These are phyloP conservation scores for Eurypyga helias DNA, from an alignment of 2,113 vertebrate species.

Conservation along the genomic window DNA sequence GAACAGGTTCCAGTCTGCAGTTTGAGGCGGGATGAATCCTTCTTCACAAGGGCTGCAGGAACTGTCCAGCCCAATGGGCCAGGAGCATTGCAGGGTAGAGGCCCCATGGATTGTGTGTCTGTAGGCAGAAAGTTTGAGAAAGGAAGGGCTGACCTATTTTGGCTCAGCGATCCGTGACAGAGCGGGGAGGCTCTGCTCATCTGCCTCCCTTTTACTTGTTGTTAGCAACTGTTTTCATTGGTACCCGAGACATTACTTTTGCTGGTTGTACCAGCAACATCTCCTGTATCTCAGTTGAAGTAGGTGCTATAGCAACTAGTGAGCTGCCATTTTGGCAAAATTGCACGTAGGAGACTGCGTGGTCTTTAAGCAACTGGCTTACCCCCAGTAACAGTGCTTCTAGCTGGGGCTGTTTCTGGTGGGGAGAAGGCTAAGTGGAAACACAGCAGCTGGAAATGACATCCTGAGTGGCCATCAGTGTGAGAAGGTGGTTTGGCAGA, in stretches of 20 bases:
- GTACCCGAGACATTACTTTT: not conserved
- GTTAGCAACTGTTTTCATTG: not conserved
- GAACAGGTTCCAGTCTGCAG: not conserved
- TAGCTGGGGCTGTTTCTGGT: not conserved
- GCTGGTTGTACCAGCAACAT: not conserved
- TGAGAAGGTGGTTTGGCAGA: not conserved
- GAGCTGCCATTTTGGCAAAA: not conserved
- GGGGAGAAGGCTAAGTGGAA: not conserved
- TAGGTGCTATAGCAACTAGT: not conserved
- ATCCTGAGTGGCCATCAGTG: not conserved
- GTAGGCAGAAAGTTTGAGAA: not conserved
- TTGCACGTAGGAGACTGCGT: not conserved
- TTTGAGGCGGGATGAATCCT: not conserved
- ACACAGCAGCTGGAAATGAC: not conserved
- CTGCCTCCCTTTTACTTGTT: not conserved
- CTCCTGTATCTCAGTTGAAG: not conserved
- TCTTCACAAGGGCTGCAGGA: not conserved
- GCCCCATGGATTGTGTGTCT: not conserved
- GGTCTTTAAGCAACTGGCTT: not conserved
- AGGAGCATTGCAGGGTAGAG: not conserved
- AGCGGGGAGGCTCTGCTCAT: not conserved
- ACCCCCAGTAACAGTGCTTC: not conserved
- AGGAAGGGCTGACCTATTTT: not conserved
- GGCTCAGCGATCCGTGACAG: fast-evolving
- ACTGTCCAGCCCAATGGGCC: not conserved